Evolutionary conservation across 2,888 invertebrate species (phyloP), one percentile per base, ranked within the genome.

Genomic region (Aporophyla nigra): DNA sequence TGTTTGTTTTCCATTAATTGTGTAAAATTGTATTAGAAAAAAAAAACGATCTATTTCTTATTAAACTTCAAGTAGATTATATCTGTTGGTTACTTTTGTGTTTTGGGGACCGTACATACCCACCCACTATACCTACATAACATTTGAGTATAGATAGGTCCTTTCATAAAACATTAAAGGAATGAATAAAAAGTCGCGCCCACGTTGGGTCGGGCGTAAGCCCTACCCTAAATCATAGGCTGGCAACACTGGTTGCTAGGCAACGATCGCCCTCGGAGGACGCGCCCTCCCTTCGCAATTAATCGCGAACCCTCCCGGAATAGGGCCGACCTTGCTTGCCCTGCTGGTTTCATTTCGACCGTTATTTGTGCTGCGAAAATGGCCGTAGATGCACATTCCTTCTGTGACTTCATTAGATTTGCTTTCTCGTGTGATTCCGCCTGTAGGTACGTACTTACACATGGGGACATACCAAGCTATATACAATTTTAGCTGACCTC

Each of bases 281-380:
- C 87, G 85, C 82, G 76, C 85, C 89, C 85, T 85, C 87, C 85
- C 84, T 82, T 85, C 86, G 86, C 87, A 90, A 92, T 92, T 93
- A 92, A 92, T 91, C 88, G 89, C 85, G 83, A 78, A 84, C 89
- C 89, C 89, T 88, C 86, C 86, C 88, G 90, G 87, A 89, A 82
- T 83, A 84, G 67, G 70, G 71, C 54, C 84, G 89, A 89, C 89
- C 90, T 90, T 89, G 86, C 86, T 78, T 80, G 84, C 70, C 81
- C 86, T 85, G 85, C 76, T 85, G 86, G 88, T 90, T 87, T 87
- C 71, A 86, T 87, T 88, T 86, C 63, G 72, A 71, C 78, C 78
- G 70, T 76, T 85, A 86, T 85, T 86, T 77, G 78, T 70, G 74
- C 68, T 51, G 24, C 33, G 58, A 63, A 81, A 56, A 83, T 73